Conservation (phyloP, 2,797 vertebrate genomes). For the Gymnothorax reevesii region DNA sequence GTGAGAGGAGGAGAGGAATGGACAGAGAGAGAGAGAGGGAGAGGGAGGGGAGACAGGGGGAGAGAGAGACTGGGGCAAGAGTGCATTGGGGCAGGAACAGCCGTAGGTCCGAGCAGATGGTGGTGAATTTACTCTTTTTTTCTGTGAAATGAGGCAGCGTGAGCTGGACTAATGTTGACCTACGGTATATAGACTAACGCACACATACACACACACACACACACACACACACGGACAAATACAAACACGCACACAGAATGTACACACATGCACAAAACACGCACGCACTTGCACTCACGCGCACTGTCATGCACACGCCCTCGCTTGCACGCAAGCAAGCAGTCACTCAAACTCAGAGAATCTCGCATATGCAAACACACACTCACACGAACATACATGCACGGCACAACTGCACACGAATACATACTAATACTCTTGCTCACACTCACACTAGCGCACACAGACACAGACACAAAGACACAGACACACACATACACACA, state of each 20-base stretch:
- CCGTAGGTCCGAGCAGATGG: slow-evolving; percentile 79
- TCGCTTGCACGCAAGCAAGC: slow-evolving; percentile 19
- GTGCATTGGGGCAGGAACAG: slow-evolving; percentile 79
- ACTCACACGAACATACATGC: slow-evolving; percentile 14
- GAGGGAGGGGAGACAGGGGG: slow-evolving; percentile 20
- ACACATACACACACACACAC: slow-evolving; percentile 58
- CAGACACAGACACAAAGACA: background rate
- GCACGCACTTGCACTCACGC: background rate
- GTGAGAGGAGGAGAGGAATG: background rate
- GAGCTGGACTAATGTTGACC: slow-evolving; percentile 1
- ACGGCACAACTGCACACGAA: background rate
- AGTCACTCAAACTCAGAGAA: slow-evolving; percentile 16
- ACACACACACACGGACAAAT: slow-evolving; percentile 39
- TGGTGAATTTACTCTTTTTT: slow-evolving; percentile 52
- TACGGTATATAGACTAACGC: background rate
- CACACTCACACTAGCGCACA: background rate
- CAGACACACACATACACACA: background rate
- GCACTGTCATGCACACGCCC: slow-evolving; percentile 24
- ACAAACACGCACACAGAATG: slow-evolving; percentile 37
- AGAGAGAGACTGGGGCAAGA: slow-evolving; percentile 59
- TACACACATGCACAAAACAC: background rate
- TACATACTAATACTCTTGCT: background rate
- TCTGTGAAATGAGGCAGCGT: slow-evolving; percentile 20
- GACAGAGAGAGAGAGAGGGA: slow-evolving; percentile 38
- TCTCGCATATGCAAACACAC: background rate